phyloP scores from a whole-genome alignment of 2,888 invertebrate species.

The Limnephilus auricula region DNA sequence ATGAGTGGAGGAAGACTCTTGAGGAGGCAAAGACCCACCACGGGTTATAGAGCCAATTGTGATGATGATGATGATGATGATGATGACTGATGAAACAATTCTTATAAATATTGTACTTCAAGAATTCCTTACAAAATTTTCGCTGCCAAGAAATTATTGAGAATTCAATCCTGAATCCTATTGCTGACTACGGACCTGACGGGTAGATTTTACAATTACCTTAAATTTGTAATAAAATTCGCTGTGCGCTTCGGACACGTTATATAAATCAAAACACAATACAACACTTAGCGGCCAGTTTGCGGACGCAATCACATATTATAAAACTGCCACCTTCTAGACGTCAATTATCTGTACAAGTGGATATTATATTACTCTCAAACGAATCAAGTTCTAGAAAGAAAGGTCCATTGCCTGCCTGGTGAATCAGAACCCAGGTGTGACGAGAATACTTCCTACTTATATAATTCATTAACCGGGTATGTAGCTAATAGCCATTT shows the following conservation, averaged over 20 bases:
- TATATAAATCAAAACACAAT: slow-evolving; percentile 50
- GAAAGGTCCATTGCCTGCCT: slow-evolving; percentile 7
- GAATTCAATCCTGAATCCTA: not conserved
- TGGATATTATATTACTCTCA: not conserved
- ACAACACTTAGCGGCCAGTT: slow-evolving; percentile 38
- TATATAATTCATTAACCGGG: not conserved
- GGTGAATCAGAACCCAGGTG: not conserved
- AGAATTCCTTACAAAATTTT: no score
- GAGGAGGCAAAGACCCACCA: no score
- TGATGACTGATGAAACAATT: no score
- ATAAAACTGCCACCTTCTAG: slow-evolving; percentile 13
- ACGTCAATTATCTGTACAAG: not conserved
- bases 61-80: no score
- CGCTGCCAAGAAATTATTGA: no score
- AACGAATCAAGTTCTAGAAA: slow-evolving; percentile 10
- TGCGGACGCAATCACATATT: slow-evolving; percentile 14
- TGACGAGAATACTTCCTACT: not conserved
- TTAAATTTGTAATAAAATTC: slow-evolving; percentile 26
- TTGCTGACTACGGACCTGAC: not conserved
- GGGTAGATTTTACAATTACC: slow-evolving; percentile 9
- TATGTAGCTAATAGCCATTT: not conserved
- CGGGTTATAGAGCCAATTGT: no score
- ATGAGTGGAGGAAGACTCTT: no score
- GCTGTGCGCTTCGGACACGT: slow-evolving; percentile 10
- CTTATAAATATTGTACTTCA: no score